Conservation (phyloP, 2,113 vertebrate genomes). For the Chloroceryle aenea region DNA sequence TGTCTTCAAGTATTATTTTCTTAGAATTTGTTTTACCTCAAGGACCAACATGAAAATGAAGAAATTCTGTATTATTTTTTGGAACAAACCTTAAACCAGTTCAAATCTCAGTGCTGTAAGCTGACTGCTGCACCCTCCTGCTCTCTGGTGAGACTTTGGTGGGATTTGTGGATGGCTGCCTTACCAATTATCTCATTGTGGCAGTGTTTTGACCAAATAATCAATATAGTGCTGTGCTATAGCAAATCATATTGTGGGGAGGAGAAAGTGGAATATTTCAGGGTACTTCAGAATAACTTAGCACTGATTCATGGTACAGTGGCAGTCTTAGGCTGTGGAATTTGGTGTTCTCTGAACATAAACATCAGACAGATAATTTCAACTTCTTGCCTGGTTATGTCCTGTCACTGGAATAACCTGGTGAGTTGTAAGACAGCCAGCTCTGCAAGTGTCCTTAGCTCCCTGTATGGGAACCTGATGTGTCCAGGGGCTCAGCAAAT, state of each 20-base stretch:
- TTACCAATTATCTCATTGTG: neutral
- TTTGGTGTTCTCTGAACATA: neutral
- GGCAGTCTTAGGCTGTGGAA: neutral
- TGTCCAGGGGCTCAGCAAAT: neutral
- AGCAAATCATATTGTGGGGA: neutral
- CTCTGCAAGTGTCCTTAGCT: neutral
- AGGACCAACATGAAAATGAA: neutral
- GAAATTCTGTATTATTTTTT: neutral
- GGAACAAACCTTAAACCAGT: neutral
- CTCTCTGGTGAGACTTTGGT: neutral
- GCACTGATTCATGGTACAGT: neutral
- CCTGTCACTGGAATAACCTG: neutral
- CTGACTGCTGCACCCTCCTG: neutral
- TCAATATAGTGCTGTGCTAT: neutral
- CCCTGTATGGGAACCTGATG: neutral
- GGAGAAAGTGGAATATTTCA: neutral
- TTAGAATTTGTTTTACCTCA: neutral
- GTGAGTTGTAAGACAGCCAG: neutral
- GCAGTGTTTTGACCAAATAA: conserved; percentile 10
- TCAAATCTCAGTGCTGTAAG: neutral
- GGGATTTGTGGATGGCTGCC: neutral
- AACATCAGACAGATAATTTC: neutral
- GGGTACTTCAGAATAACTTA: neutral
- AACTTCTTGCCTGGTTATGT: neutral
- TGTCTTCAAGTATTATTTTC: neutral